Evolutionary conservation across 2,888 invertebrate genomes (phyloP), one percentile per base, ranked within the genome.

Genomic region (Venustoraphidia nigricollis): DNA sequence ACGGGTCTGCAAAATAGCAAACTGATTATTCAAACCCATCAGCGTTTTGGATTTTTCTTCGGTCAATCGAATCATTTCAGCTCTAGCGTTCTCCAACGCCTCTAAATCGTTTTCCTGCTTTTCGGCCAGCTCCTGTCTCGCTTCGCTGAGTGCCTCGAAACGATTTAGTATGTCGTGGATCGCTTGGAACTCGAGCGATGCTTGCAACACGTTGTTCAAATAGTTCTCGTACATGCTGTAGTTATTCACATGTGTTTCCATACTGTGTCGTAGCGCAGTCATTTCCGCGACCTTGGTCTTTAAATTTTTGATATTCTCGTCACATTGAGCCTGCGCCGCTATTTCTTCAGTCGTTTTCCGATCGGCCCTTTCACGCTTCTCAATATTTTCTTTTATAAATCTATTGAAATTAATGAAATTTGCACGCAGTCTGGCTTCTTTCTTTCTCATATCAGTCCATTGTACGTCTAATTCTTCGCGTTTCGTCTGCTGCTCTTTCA

Each of bases 361-460:
- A 42, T 71, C 69, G 0, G 79, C 79, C 9, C 80, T 68, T 46
- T 75, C 73, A 10, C 77, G 72, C 55, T 81, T 81, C 54, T 79
- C 77, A 52, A 73, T 70, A 58, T 80, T 81, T 57, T 80, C 80
- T 54, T 72, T 67, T 8, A 79, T 73, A 55, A 79, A 79, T 65
- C 73, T 74, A 56, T 79, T 76, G 53, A 77, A 79, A 56, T 75
- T 75, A 39, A 77, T 71, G 55, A 79, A 78, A 2, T 75, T 76
- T 46, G 73, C 68, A 48, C 73, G 72, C 1, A 79, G 60, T 34
- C 69, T 54, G 48, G 67, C 56, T 55, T 79, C 74, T 54, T 75
- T 74, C 5, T 60, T 62, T 35, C 72, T 62, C 41, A 79, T 59
- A 1, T 76, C 73, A 1, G 65, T 60, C 79, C 79, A 79, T 56